phyloP scores from a whole-genome alignment of 2,797 vertebrate genomes.

The Pitangus sulphuratus region DNA sequence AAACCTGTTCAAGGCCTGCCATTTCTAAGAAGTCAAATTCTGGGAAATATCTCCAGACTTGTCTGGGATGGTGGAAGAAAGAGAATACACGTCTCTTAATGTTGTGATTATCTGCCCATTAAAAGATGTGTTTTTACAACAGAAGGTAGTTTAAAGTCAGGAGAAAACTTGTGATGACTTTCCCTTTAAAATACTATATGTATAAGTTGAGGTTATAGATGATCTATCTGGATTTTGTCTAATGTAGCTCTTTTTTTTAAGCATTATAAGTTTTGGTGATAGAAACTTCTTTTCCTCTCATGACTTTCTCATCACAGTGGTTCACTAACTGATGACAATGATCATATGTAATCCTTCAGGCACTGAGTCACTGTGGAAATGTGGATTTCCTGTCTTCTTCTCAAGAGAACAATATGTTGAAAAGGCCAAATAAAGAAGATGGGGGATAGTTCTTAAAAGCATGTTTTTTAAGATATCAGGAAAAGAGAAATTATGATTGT shows the following conservation, averaged over 20 bases:
- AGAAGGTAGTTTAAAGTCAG: neutral
- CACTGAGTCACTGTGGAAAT: neutral
- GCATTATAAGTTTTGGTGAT: neutral
- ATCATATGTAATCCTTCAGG: neutral
- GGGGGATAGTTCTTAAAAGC: neutral
- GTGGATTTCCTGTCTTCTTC: neutral
- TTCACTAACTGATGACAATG: neutral
- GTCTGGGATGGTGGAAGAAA: neutral
- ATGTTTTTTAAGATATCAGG: neutral
- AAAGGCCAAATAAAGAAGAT: neutral
- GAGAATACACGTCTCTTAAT: neutral
- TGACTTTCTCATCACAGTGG: neutral
- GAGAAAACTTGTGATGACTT: neutral
- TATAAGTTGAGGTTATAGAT: neutral
- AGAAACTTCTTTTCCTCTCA: neutral
- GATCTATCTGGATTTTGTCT: neutral
- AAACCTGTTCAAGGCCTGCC: neutral
- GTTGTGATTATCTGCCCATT: neutral
- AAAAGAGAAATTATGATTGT: neutral
- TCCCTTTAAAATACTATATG: neutral
- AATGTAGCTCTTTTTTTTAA: neutral
- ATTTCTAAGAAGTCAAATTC: neutral
- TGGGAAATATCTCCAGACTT: neutral
- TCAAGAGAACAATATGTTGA: neutral
- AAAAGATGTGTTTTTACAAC: neutral